Percentiles rank a stretch among this genome's conserved stretches.
phyloP scores from a whole-genome alignment of 2,888 invertebrate species.

The Tetranychus piercei region DNA sequence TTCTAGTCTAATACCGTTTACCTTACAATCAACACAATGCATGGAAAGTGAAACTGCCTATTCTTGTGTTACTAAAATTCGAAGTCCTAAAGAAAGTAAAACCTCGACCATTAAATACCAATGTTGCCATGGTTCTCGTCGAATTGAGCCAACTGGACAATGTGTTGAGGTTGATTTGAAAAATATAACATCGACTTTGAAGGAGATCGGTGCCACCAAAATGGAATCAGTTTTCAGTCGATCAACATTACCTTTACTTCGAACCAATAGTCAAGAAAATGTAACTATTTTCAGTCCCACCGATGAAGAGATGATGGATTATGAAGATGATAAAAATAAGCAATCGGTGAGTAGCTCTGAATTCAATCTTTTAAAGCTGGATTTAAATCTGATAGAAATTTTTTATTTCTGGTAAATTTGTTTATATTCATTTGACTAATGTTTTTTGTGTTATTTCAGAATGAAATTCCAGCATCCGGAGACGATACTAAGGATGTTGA shows the following conservation, averaged over 20 bases:
- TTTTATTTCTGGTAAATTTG: too few species aligned
- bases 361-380: too few species aligned
- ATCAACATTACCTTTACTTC: slow-evolving; percentile 11
- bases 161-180: slow-evolving; percentile 41
- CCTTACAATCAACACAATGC: slow-evolving; percentile 27
- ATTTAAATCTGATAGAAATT: neutral
- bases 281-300: slow-evolving; percentile 38
- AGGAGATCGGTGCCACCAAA: slow-evolving; percentile 39
- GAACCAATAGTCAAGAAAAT: slow-evolving; percentile 18
- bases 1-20: slow-evolving; percentile 25
- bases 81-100: slow-evolving; percentile 43
- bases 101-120: slow-evolving; percentile 45
- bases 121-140: slow-evolving; percentile 47
- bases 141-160: slow-evolving; percentile 36
- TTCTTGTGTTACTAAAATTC: slow-evolving; percentile 38
- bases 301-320: slow-evolving; percentile 34
- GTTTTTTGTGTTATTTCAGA: slow-evolving; percentile 13
- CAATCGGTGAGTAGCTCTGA: slow-evolving; percentile 19
- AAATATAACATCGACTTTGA: slow-evolving; percentile 37
- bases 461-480: slow-evolving; percentile 22
- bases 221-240: slow-evolving; percentile 19
- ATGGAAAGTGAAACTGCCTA: slow-evolving; percentile 33
- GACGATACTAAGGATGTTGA: slow-evolving; percentile 11
- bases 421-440: neutral
- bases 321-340: slow-evolving; percentile 23